phyloP scores from a whole-genome alignment of 2,888 invertebrate species.

The Pachymerium ferrugineum region DNA sequence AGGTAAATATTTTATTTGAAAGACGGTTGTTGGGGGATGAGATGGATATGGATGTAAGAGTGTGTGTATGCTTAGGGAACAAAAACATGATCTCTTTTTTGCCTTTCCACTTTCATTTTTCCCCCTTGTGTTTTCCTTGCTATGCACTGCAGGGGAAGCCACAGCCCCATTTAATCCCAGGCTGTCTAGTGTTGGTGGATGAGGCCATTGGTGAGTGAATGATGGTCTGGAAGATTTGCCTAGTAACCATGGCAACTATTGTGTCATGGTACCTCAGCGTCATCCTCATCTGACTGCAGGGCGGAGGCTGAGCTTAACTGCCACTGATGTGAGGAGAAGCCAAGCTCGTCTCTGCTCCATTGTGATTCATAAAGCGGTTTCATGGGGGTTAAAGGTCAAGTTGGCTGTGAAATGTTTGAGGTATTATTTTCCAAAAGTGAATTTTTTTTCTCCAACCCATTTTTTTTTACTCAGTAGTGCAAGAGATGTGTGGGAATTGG shows the following conservation, averaged over 20 bases:
- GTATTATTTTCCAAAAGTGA: not conserved
- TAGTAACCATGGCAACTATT: not conserved
- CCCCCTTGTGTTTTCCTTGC: not conserved
- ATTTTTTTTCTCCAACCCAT: not conserved
- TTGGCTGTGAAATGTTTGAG: not conserved
- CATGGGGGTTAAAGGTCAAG: not conserved
- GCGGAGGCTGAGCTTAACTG: not conserved
- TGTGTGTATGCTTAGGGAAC: no score
- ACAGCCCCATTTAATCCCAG: not conserved
- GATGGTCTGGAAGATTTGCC: not conserved
- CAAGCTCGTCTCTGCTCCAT: not conserved
- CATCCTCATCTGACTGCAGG: not conserved
- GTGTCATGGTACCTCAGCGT: not conserved
- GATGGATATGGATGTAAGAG: no score
- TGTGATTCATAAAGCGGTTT: not conserved
- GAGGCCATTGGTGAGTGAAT: not conserved
- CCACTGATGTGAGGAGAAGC: not conserved
- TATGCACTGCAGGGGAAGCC: not conserved
- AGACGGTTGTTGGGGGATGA: no score
- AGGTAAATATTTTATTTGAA: no score
- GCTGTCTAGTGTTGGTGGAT: not conserved
- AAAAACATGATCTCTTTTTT: no score
- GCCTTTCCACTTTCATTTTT: no score
- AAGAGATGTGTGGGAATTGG: not conserved
- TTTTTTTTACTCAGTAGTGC: not conserved